These are phyloP conservation scores for Lasioglossum leucozonium DNA, from an alignment of 2,888 invertebrate species.

Conservation along the genomic window DNA sequence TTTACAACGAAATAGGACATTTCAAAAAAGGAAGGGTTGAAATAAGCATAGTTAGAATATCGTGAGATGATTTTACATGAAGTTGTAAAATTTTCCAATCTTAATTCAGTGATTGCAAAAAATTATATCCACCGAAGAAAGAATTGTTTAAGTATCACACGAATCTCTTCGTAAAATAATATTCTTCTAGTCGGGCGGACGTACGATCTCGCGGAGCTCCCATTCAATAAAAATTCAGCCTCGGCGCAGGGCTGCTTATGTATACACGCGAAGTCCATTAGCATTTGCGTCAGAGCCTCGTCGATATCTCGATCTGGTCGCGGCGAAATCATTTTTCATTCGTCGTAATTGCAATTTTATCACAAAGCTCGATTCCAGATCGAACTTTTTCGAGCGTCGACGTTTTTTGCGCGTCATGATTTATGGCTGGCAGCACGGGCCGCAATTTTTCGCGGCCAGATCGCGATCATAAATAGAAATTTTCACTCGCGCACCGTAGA, in stretches of 20 bases:
- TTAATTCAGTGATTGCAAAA: background rate
- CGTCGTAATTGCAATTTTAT: slow-evolving; percentile 49
- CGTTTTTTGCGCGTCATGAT: slow-evolving; percentile 19
- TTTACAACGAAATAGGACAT: background rate
- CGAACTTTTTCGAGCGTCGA: slow-evolving; percentile 23
- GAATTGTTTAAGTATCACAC: background rate
- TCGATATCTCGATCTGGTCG: background rate
- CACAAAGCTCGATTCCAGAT: slow-evolving; percentile 30
- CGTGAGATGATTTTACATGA: background rate
- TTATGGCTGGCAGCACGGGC: background rate
- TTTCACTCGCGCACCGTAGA: background rate
- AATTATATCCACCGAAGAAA: background rate
- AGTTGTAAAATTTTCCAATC: background rate
- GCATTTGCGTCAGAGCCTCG: slow-evolving; percentile 17
- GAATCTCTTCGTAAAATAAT: background rate
- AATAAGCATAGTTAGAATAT: background rate
- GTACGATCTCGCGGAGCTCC: background rate
- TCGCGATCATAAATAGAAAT: background rate
- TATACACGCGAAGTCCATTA: slow-evolving; percentile 35
- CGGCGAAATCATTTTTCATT: slow-evolving; percentile 42
- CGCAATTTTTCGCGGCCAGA: background rate
- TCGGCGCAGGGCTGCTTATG: background rate
- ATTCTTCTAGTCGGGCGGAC: background rate
- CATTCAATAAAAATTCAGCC: background rate
- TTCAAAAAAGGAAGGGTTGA: background rate